A percentile compares a stretch with the other conserved stretches of the same genome.
These are phyloP conservation scores for Caenorhabditis drosophilae DNA, from an alignment of 2,888 invertebrate species.

Conservation along the genomic window DNA sequence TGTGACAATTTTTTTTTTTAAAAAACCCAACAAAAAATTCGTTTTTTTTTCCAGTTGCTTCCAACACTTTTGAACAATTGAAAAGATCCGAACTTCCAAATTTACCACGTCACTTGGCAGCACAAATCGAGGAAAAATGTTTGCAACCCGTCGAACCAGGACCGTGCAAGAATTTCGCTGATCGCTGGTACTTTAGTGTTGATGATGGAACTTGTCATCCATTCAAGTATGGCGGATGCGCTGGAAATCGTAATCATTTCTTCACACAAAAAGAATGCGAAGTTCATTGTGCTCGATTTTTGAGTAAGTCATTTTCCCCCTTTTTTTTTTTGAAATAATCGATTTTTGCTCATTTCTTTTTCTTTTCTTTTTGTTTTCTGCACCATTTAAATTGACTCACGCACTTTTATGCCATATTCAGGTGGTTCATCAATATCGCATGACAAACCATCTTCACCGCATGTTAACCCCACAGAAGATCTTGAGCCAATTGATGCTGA, in stretches of 20 bases:
- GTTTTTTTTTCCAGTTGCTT: constrained; percentile 21
- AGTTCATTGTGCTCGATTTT: constrained; percentile 68
- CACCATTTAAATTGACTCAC: background rate
- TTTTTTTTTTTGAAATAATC: too few species aligned
- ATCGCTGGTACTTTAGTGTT: constrained; percentile 68
- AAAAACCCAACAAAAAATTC: too few species aligned
- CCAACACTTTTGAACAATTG: constrained; percentile 10
- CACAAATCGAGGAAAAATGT: constrained; percentile 63
- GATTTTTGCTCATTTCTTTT: constrained; percentile 3
- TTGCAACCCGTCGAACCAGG: constrained; percentile 67
- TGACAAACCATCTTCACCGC: constrained; percentile 17
- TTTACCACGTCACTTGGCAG: constrained; percentile 28
- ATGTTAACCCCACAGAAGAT: constrained; percentile 13
- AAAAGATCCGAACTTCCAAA: constrained; percentile 11
- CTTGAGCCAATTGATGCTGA: too few species aligned
- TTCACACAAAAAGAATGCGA: constrained; percentile 67
- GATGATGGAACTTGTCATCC: constrained; percentile 61
- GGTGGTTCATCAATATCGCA: constrained; percentile 20
- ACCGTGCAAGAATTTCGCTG: constrained; percentile 64
- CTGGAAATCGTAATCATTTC: constrained; percentile 68
- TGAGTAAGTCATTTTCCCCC: constrained; percentile 60
- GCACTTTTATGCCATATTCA: constrained; percentile 10
- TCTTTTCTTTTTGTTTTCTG: constrained; percentile 6
- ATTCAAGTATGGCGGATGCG: constrained; percentile 68
- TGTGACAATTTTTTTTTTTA: too few species aligned